These are phyloP conservation scores for Brachymystax lenok DNA, from an alignment of 2,797 vertebrate species.

Conservation along the genomic window DNA sequence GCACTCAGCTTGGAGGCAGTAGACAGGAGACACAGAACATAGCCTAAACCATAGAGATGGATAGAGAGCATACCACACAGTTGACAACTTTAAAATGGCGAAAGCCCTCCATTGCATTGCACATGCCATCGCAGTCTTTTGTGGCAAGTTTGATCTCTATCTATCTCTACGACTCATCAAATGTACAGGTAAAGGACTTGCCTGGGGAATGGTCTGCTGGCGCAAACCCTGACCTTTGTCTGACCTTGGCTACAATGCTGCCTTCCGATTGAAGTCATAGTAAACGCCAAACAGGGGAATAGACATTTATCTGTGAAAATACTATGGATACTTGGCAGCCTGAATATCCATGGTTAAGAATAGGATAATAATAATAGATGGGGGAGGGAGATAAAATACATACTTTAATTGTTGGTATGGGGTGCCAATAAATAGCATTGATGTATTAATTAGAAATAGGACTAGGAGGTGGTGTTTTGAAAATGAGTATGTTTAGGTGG, in stretches of 20 bases:
- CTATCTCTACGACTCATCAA: constrained; percentile 1
- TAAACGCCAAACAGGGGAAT: constrained; percentile 20
- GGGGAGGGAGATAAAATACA: not conserved
- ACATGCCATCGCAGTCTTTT: no score
- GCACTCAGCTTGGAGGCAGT: constrained; percentile 8
- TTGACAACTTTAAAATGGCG: no score
- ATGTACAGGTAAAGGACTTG: constrained; percentile 10
- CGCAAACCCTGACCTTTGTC: not conserved
- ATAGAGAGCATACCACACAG: no score
- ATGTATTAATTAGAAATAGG: not conserved
- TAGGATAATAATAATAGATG: constrained; percentile 6
- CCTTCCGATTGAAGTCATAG: constrained; percentile 17
- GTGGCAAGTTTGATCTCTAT: no score
- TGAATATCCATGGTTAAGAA: constrained; percentile 8
- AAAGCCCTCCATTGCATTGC: no score
- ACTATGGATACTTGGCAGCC: constrained; percentile 1
- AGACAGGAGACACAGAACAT: not conserved
- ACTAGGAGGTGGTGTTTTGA: not conserved
- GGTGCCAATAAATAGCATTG: not conserved
- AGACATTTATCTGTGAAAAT: constrained; percentile 26
- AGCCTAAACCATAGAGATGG: not conserved
- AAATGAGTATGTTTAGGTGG: not conserved
- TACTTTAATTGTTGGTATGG: not conserved
- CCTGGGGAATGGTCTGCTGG: constrained; percentile 1
- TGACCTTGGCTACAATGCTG: constrained; percentile 33